Evolutionary conservation across 2,888 invertebrate genomes (phyloP), one percentile per base, ranked within the genome.

Genomic region (Crocallis elinguaria): DNA sequence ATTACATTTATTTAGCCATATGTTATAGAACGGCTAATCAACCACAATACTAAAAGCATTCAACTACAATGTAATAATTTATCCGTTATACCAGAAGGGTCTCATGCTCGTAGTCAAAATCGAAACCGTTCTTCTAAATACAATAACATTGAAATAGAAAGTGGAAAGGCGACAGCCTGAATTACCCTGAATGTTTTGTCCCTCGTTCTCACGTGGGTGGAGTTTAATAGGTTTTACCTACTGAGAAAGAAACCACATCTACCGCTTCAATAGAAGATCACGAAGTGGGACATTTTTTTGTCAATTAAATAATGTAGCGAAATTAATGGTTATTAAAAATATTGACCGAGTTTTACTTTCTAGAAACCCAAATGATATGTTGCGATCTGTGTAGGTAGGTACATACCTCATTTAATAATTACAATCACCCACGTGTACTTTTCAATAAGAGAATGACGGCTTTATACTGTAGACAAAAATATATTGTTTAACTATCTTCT

Each of bases 391-490:
- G 42, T 14, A 16, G 11, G n/a, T n/a, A n/a, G n/a, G n/a, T n/a
- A n/a, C n/a, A n/a, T 37, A 19, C 13, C 8, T 23, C 19, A 35
- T 48, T 33, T 38, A 17, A 49, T 50, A 46, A 55, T 42, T 42
- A 36, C 33, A 23, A 13, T 33, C 42, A 23, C 17, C 42, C 29
- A 42, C 49, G 33, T n/a, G 16, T 45, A 21, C 36, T 69, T 55
- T 66, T 52, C 57, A 66, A 73, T 71, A 68, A 69, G 71, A 73
- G 65, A 64, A 25, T 41, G 19, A 29, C 62, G 42, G 63, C 64
- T 70, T 67, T 70, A 66, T 63, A 70, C 69, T 72, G 67, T 71
- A 9, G n/a, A n/a, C n/a, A n/a, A n/a, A n/a, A n/a, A n/a, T n/a
- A n/a, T n/a, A n/a, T n/a, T n/a, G n/a, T n/a, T n/a, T n/a, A n/a